phyloP scores from a whole-genome alignment of 2,113 vertebrate species.

The Galbula dea region DNA sequence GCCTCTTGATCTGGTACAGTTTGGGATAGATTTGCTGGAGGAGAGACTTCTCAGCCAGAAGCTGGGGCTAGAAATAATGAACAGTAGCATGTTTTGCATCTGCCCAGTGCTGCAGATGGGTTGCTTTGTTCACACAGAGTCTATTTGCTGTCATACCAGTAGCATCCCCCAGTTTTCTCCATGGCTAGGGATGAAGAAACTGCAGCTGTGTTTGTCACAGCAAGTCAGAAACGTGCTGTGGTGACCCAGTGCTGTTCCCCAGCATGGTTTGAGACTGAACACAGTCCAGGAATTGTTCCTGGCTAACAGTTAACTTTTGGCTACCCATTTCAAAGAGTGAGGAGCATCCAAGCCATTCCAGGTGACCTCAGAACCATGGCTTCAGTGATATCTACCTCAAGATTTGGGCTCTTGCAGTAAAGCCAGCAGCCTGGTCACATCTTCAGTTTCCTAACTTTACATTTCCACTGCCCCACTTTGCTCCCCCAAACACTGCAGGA shows the following conservation, averaged over 20 bases:
- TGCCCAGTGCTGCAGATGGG: neutral
- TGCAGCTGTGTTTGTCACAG: neutral
- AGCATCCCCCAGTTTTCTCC: neutral
- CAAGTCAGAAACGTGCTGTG: neutral
- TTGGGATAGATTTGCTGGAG: neutral
- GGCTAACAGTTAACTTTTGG: neutral
- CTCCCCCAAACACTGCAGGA: neutral
- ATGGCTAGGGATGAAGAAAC: neutral
- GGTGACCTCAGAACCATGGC: neutral
- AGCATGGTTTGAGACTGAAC: neutral
- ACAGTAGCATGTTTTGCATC: neutral
- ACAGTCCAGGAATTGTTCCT: neutral
- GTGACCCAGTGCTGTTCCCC: neutral
- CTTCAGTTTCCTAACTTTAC: neutral
- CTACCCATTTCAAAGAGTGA: neutral
- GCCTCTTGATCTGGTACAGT: fast-evolving
- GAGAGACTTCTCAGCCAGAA: neutral
- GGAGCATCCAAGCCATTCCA: neutral
- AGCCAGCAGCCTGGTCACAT: neutral
- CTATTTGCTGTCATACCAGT: neutral
- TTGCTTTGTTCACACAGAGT: neutral
- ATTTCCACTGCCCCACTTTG: neutral
- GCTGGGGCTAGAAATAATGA: neutral
- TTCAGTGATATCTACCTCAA: neutral
- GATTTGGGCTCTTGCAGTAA: neutral